Evolutionary conservation across 2,797 vertebrate genomes (phyloP).

Genomic region (Saxicola maurus): DNA sequence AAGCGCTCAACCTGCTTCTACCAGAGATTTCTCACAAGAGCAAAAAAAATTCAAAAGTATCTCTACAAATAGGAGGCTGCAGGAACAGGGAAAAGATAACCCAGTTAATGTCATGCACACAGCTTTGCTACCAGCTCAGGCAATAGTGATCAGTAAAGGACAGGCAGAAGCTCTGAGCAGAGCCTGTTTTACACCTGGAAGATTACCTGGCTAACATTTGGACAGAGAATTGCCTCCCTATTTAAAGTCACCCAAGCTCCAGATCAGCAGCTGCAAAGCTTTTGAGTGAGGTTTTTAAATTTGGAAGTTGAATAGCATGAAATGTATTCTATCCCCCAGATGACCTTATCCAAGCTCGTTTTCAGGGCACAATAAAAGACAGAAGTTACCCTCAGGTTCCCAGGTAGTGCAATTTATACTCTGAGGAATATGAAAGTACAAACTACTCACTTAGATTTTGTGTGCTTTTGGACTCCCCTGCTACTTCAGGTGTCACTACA

Average conservation of each 20-base stretch:
- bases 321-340: background rate
- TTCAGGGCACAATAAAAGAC: background rate
- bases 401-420: background rate
- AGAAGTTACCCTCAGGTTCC: background rate
- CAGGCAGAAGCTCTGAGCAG: background rate
- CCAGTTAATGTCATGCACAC: background rate
- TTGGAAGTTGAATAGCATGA: background rate
- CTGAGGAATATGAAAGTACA: background rate
- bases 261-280: background rate
- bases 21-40: slow-evolving; percentile 21
- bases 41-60: background rate
- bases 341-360: background rate
- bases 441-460: background rate
- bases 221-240: background rate
- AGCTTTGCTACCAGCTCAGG: background rate
- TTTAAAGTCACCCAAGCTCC: background rate
- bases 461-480: background rate
- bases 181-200: background rate
- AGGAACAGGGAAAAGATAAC: background rate
- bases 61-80: background rate
- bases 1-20: slow-evolving; percentile 24
- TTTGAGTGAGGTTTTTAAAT: background rate
- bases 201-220: background rate
- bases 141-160: background rate
- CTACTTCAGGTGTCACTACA: background rate